Conservation (phyloP, 2,797 vertebrate species). For the Ctenopoma multispine region DNA sequence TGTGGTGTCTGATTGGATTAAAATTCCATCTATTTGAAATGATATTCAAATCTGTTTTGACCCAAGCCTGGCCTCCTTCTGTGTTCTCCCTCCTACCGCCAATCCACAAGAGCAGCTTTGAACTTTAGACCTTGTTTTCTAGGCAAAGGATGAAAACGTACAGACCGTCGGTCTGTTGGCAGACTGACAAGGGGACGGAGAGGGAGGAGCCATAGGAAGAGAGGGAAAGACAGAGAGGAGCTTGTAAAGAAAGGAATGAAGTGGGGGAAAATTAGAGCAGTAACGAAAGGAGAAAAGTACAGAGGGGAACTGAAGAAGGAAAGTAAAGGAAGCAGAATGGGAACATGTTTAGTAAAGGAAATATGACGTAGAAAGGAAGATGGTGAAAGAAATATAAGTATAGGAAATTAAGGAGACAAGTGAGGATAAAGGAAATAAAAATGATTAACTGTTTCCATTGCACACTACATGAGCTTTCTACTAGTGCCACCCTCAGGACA, state of each 20-base stretch:
- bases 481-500: conserved; percentile 8
- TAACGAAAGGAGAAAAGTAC: conserved; percentile 57
- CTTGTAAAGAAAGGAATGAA: conserved; percentile 78
- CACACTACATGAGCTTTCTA: conserved; percentile 8
- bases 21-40: conserved; percentile 48
- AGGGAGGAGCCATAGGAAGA: conserved; percentile 54
- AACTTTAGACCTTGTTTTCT: conserved; percentile 84
- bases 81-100: conserved; percentile 45
- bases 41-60: conserved; percentile 59
- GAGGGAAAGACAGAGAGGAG: conserved; percentile 66
- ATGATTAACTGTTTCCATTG: conserved; percentile 21
- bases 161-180: conserved; percentile 67
- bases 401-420: not conserved
- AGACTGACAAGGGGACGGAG: conserved; percentile 52
- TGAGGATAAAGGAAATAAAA: not conserved
- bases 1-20: conserved; percentile 33
- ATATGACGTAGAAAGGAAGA: conserved; percentile 1
- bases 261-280: conserved; percentile 56
- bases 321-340: not conserved
- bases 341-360: not conserved
- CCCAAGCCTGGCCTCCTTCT: conserved; percentile 45
- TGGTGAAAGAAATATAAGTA: not conserved
- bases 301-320: conserved; percentile 7
- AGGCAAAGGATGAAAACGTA: conserved; percentile 77
- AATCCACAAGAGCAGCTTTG: conserved; percentile 76